Conservation (phyloP, 2,888 invertebrate genomes). For the Lamellibrachia columna region DNA sequence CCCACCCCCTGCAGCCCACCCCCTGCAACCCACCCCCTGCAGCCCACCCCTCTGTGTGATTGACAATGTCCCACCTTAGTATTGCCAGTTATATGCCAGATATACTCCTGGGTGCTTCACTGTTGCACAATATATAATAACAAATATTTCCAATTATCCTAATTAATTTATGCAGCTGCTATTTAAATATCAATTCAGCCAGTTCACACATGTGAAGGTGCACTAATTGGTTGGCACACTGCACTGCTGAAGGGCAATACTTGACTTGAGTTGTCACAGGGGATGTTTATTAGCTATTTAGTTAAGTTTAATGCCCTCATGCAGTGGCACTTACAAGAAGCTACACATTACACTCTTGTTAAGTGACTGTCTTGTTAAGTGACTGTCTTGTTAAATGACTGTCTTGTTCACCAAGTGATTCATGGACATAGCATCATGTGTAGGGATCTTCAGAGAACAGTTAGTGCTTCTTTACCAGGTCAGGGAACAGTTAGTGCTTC, state of each 20-base stretch:
- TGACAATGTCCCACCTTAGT: too few relatives aligned
- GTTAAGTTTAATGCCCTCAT: background rate
- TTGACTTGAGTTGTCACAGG: background rate
- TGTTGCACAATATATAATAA: background rate
- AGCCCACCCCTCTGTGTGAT: too few relatives aligned
- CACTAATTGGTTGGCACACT: background rate
- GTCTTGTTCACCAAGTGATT: background rate
- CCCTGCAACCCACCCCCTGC: too few relatives aligned
- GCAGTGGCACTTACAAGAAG: background rate
- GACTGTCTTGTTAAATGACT: background rate
- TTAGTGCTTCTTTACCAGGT: background rate
- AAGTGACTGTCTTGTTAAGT: background rate
- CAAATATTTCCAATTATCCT: background rate
- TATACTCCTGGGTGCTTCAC: background rate
- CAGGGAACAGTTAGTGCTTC: background rate
- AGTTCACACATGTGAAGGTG: background rate
- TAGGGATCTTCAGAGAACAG: background rate
- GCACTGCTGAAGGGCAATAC: background rate
- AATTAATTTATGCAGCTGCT: background rate
- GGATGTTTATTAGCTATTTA: slow-evolving; percentile 8
- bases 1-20: too few relatives aligned
- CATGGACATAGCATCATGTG: background rate
- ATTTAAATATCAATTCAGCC: background rate
- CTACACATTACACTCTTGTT: background rate
- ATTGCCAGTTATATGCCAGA: background rate